Conservation (phyloP, 2,888 invertebrate species). For the Conchocele bisecta region DNA sequence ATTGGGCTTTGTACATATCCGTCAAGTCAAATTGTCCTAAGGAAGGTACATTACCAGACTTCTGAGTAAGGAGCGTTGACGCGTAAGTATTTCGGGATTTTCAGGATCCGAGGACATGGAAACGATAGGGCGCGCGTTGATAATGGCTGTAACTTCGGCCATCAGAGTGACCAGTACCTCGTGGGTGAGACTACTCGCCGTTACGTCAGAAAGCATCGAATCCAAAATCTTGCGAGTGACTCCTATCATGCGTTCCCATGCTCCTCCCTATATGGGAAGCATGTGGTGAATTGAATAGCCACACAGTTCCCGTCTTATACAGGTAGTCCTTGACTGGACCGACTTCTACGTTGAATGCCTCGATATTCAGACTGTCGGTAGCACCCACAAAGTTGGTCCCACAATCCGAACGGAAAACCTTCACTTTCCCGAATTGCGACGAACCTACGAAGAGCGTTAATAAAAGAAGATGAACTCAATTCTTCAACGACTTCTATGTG, state of each 20-base stretch:
- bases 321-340: conserved; percentile 21
- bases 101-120: conserved; percentile 24
- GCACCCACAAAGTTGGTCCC: conserved; percentile 54
- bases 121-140: conserved; percentile 21
- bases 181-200: conserved; percentile 10
- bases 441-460: conserved; percentile 45
- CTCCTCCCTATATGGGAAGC: conserved; percentile 55
- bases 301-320: conserved; percentile 3
- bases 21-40: conserved; percentile 4
- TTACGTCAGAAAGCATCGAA: conserved; percentile 26
- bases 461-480: conserved; percentile 41
- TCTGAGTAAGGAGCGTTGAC: conserved; percentile 27
- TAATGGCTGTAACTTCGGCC: conserved; percentile 17
- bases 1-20: conserved; percentile 22
- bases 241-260: conserved; percentile 52
- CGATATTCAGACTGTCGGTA: conserved; percentile 13
- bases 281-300: conserved; percentile 51
- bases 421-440: conserved; percentile 31
- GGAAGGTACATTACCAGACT: background rate
- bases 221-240: conserved; percentile 40
- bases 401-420: conserved; percentile 40
- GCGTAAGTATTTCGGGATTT: conserved; percentile 22
- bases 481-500: conserved; percentile 52
- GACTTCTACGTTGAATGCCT: conserved; percentile 23
- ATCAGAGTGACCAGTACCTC: conserved; percentile 23